Base-by-base conservation (phyloP, 2,888 invertebrate species). In the Leptogaster cylindrica region DNA sequence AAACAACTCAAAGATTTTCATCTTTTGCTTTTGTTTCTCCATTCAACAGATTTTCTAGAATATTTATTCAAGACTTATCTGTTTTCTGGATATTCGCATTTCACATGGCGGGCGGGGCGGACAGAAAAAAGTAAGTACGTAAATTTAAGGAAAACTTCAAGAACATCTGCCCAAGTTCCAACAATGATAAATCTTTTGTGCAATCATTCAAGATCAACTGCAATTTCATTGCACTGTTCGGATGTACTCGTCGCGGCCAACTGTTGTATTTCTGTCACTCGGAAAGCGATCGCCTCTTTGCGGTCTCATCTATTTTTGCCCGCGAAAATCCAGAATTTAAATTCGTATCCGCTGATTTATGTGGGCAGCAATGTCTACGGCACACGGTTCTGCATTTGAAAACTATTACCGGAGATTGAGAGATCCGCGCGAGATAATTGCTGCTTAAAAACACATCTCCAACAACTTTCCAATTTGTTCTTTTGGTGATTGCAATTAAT, bases 321-420 rank as follows among this genome's bases (percentile, higher is more conserved):
- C 31, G 50, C 16, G 31, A 27, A 27, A 46, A 28, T 48, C 48
- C 48, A 46, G 46, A 46, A 27, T 16, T 58, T 27, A 72, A 71
- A 71, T 73, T 71, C 25, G 25, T 23, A 20, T 46, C 20, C 68
- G 65, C 66, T 73, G 72, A 72, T 72, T 72, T 72, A 73, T 71
- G 71, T 72, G 71, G 72, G 73, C 72, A 73, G 70, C 71, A 68
- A 66, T 69, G 71, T 70, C 71, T 70, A 70, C 16, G n/a, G 52
- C 39, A 18, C 18, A 31, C 27, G 31, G 52, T n/a, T 12, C 14
- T 36, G 36, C 36, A 14, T 20, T 52, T 27, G 28, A 20, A 31
- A 52, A 31, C 52, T 52, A 52, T 52, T 52, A 52, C 18, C 52
- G 31, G 18, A 16, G 16, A 18, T 27, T 52, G 18, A 33, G 33